phyloP scores from a whole-genome alignment of 2,797 vertebrate genomes.

The Coracias cyanogaster region DNA sequence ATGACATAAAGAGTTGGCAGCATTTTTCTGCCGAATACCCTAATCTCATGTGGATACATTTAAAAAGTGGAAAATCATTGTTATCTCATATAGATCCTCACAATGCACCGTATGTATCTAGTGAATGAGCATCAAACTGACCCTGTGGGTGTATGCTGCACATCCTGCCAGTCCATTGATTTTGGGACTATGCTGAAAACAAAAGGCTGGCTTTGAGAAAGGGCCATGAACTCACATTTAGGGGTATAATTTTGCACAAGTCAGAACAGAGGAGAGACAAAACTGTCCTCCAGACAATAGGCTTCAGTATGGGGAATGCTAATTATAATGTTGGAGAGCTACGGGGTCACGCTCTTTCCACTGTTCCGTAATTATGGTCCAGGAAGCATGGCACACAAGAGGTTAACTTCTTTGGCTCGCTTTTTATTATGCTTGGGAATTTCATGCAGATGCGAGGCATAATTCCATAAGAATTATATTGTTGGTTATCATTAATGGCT shows the following conservation, averaged over 20 bases:
- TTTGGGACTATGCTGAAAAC: slow-evolving; percentile 34
- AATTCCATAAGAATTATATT: slow-evolving; percentile 70
- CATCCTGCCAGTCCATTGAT: slow-evolving; percentile 69
- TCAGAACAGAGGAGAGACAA: slow-evolving; percentile 50
- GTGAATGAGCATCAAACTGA: slow-evolving; percentile 63
- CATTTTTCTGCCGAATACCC: slow-evolving; percentile 66
- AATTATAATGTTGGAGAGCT: slow-evolving; percentile 62
- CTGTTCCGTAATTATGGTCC: slow-evolving; percentile 22
- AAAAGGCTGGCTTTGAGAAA: slow-evolving; percentile 58
- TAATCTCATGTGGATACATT: slow-evolving; percentile 73
- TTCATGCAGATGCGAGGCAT: slow-evolving; percentile 38
- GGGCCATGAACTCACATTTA: slow-evolving; percentile 64
- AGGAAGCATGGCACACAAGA: slow-evolving; percentile 40
- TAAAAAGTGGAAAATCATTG: slow-evolving; percentile 73
- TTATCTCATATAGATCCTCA: slow-evolving; percentile 61
- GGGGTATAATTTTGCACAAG: slow-evolving; percentile 62
- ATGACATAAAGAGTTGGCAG: slow-evolving; percentile 71
- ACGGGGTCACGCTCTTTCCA: slow-evolving; percentile 43
- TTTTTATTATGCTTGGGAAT: slow-evolving; percentile 27
- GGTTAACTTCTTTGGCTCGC: slow-evolving; percentile 32
- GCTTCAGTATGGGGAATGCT: slow-evolving; percentile 60
- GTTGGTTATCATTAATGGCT: slow-evolving; percentile 58
- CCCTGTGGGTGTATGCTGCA: slow-evolving; percentile 56
- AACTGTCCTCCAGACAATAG: slow-evolving; percentile 58
- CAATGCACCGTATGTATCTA: slow-evolving; percentile 45